Evolutionary conservation across 2,797 vertebrate species (phyloP).

Genomic region (Anomalospiza imberbis): DNA sequence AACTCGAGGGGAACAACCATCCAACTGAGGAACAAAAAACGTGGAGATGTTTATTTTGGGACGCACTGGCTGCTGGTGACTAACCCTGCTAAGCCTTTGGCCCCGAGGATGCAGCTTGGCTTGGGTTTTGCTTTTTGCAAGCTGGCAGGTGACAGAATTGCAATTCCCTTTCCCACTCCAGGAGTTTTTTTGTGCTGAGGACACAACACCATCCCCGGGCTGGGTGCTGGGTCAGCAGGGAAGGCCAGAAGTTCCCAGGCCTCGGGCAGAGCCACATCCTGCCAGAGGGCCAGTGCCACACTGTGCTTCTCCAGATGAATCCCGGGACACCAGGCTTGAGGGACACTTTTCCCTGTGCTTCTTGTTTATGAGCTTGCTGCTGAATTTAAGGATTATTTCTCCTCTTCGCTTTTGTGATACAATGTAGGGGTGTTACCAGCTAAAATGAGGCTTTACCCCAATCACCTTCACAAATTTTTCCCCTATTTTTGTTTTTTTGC

Average conservation of each 20-base stretch:
- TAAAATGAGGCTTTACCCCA: not conserved
- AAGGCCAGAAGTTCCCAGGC: not conserved
- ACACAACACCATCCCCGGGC: accelerated
- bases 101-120: not conserved
- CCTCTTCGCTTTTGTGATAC: not conserved
- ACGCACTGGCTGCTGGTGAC: not conserved
- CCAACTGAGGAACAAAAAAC: not conserved
- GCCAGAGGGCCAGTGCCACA: not conserved
- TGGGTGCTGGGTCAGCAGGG: not conserved
- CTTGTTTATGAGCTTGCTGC: not conserved
- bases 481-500: not conserved
- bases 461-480: not conserved
- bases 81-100: not conserved
- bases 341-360: not conserved
- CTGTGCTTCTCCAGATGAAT: accelerated
- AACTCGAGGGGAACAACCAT: not conserved
- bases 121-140: not conserved
- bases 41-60: not conserved
- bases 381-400: not conserved
- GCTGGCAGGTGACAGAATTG: not conserved
- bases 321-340: accelerated
- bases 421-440: not conserved
- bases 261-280: not conserved
- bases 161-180: not conserved
- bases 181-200: not conserved